Evolutionary conservation across 2,888 invertebrate species (phyloP).

Genomic region (Callosobruchus maculatus): DNA sequence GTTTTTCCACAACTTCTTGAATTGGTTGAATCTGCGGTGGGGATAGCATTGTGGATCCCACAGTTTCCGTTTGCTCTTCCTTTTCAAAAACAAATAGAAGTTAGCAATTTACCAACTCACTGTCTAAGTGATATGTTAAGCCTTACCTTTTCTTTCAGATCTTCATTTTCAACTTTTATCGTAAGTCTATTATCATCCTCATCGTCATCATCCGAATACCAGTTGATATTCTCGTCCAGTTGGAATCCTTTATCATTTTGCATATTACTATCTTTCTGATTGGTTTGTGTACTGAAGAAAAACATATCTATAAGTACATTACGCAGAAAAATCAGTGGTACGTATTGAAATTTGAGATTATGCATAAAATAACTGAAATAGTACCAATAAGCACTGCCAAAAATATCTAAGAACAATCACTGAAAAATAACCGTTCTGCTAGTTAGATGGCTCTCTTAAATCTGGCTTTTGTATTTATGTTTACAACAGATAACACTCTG

Average conservation of each 20-base stretch:
- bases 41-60: slow-evolving; percentile 12
- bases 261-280: slow-evolving; percentile 54
- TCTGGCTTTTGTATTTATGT: too few relatives aligned
- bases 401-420: too few relatives aligned
- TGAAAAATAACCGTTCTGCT: too few relatives aligned
- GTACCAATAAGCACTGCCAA: too few relatives aligned
- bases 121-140: too few relatives aligned
- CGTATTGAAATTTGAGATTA: too few relatives aligned
- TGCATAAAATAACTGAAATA: too few relatives aligned
- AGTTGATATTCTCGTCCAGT: slow-evolving; percentile 50
- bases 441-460: too few relatives aligned
- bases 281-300: slow-evolving; percentile 63
- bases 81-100: neutral
- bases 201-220: slow-evolving; percentile 81
- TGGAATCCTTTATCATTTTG: slow-evolving; percentile 20
- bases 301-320: too few relatives aligned
- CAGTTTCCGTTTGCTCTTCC: slow-evolving; percentile 4
- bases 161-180: slow-evolving; percentile 46
- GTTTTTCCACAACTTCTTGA: slow-evolving; percentile 59
- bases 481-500: too few relatives aligned
- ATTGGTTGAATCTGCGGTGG: slow-evolving; percentile 53
- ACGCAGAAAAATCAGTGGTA: too few relatives aligned
- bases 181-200: slow-evolving; percentile 49
- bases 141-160: slow-evolving; percentile 32
- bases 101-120: neutral